Percentiles rank a stretch among this genome's conserved stretches.
These are phyloP conservation scores for Cephalopachus bancanus DNA, from an alignment of 2,797 vertebrate genomes.

Conservation along the genomic window DNA sequence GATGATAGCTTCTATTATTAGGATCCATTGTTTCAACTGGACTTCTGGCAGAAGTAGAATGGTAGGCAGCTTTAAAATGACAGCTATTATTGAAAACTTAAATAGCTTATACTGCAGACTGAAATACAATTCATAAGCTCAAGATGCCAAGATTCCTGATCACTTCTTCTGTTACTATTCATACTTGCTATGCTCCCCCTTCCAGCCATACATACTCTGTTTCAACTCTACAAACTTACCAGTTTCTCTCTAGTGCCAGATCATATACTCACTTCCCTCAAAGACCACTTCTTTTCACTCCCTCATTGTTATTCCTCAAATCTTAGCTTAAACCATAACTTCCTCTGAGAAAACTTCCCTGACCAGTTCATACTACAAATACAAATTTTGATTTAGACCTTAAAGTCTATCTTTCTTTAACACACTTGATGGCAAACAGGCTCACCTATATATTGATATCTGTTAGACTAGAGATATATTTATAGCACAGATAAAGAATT, in stretches of 20 bases:
- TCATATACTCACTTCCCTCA: not conserved
- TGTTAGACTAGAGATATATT: not conserved
- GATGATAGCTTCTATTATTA: not conserved
- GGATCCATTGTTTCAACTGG: not conserved
- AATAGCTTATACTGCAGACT: not conserved
- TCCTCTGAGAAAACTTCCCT: not conserved
- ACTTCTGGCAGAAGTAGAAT: conserved; percentile 41
- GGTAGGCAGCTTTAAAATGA: not conserved
- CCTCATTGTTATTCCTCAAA: not conserved
- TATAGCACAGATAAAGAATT: conserved; percentile 35
- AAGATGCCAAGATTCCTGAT: not conserved
- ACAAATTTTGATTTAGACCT: not conserved
- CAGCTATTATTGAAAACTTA: not conserved
- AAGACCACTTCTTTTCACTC: not conserved
- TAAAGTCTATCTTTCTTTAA: conserved; percentile 34
- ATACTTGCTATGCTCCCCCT: not conserved
- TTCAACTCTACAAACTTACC: not conserved
- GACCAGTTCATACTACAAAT: conserved; percentile 19
- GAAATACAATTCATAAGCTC: not conserved
- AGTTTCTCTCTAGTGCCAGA: not conserved
- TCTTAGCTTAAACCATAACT: conserved; percentile 42
- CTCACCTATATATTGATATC: not conserved
- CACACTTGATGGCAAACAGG: not conserved
- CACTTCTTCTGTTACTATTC: not conserved
- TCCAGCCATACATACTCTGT: not conserved